Base-by-base conservation (phyloP, 2,888 invertebrate species). In the Tachina grossa region DNA sequence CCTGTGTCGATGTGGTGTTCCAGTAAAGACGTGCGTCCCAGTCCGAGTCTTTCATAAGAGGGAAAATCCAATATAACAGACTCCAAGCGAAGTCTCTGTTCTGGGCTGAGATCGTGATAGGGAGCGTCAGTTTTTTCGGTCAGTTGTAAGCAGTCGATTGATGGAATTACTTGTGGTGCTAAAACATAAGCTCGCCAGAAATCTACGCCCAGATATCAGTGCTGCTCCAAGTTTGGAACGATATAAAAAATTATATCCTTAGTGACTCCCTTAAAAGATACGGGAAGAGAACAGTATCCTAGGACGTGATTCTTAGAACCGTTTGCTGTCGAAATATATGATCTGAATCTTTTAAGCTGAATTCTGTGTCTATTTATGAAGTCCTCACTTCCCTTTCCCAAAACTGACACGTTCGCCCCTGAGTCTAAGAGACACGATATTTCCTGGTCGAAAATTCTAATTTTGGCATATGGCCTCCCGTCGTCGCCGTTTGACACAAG, bases 191-290 rank as follows among this genome's bases (percentile, higher is more conserved):
- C 45, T 10, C 47, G 41, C 59, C n/a, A n/a, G n/a, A n/a, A n/a
- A n/a, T n/a, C n/a, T n/a, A n/a, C n/a, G n/a, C n/a, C n/a, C n/a
- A n/a, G n/a, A n/a, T n/a, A n/a, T n/a, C n/a, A n/a, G n/a, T n/a
- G n/a, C 61, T 68, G 77, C 2, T 8, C 9, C 9, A n/a, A 9
- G n/a, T 5, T 8, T n/a, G n/a, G n/a, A n/a, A 16, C 51, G 1
- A 51, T 66, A 57, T 68, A 66, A n/a, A 77, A 77, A 66, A 43
- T 31, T 1, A 77, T 66, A 3, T 16, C 4, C 11, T 77, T 77
- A 9, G 57, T 65, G 9, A 66, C 57, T 11, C 77, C 77, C 51
- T 66, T 77, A 66, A 47, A 77, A 2, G 22, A 47, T 0, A 77
- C 77, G n/a, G 66, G 66, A 9, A 77, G 39, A 3, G 41, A 41